Evolutionary conservation across 2,888 invertebrate species (phyloP).

Genomic region (Drosophila incognita): DNA sequence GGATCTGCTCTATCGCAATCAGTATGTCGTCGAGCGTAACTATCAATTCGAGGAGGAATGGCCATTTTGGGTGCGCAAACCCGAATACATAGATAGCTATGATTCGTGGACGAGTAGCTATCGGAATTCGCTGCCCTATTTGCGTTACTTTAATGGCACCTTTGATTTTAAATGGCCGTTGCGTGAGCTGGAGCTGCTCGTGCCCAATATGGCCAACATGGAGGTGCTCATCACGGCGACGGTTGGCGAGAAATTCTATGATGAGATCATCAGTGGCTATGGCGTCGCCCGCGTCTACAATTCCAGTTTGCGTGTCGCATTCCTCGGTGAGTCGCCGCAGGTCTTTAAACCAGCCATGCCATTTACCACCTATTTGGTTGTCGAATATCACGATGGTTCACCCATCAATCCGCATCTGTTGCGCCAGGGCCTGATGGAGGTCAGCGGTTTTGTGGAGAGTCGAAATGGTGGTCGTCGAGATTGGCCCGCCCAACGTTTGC

Average conservation of each 20-base stretch:
- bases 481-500: slow-evolving; percentile 87
- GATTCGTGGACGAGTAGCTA: slow-evolving; percentile 84
- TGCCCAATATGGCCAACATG: slow-evolving; percentile 87
- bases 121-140: slow-evolving; percentile 88
- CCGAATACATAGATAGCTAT: slow-evolving; percentile 86
- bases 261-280: slow-evolving; percentile 93
- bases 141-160: slow-evolving; percentile 94
- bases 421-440: slow-evolving; percentile 88
- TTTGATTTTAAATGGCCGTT: slow-evolving; percentile 95
- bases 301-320: slow-evolving; percentile 92
- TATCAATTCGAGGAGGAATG: slow-evolving; percentile 92
- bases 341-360: slow-evolving; percentile 98
- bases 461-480: slow-evolving; percentile 88
- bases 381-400: slow-evolving; percentile 96
- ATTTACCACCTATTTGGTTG: slow-evolving; percentile 93
- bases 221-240: slow-evolving; percentile 94
- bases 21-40: slow-evolving; percentile 89
- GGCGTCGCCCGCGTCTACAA: slow-evolving; percentile 95
- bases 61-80: slow-evolving; percentile 92
- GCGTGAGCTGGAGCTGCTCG: slow-evolving; percentile 88
- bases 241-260: slow-evolving; percentile 94
- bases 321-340: slow-evolving; percentile 95
- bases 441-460: slow-evolving; percentile 88
- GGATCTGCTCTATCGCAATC: slow-evolving; percentile 85
- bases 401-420: slow-evolving; percentile 89